Base-by-base conservation (phyloP, 2,113 vertebrate genomes). In the Chlamydotis undulata region DNA sequence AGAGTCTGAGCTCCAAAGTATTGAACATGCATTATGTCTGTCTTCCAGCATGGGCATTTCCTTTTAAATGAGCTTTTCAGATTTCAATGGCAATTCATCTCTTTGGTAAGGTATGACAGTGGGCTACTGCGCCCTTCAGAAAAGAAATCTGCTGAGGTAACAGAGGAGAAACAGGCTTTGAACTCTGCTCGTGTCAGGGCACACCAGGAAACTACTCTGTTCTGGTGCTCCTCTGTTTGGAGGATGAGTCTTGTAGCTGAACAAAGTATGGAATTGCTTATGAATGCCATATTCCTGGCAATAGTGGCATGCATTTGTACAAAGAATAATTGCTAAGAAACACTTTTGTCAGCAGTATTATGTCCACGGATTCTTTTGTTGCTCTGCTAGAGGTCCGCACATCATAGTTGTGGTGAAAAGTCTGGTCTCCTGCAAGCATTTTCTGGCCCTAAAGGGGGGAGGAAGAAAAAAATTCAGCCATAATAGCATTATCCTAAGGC, bases 1-100 rank as follows among this genome's bases (percentile, higher is more conserved):
- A 43, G 41, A 43, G 4, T 21, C 25, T 69, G 59, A 88, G 33
- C 68, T 78, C 33, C 10, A 7, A 43, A 45, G 52, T 86, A 70
- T 9, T 6, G 6, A 33, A 0, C 0, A 0, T 45, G 33, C 9
- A 13, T 79, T 24, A 6, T 33, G 7, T 53, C 26, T 85, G n/a
- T 60, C 64, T 90, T 49, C 64, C 29, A 67, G 10, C 10, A 12
- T 31, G 23, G 31, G 10, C 5, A 9, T 35, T 82, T 91, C 25
- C n/a, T 64, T 45, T 39, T 45, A 91, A 52, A 55, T 50, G 9
- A 94, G 28, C 45, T 59, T 79, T 85, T 69, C 3, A 59, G 21
- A 49, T 83, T 55, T 55, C 33, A 50, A 5, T 24, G 18, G 13
- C 2, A 1, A 45, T 70, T 74, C 4, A 37, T 88, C 18, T 69